Conservation (phyloP, 2,113 vertebrate genomes). For the Thinocorus orbignyianus region DNA sequence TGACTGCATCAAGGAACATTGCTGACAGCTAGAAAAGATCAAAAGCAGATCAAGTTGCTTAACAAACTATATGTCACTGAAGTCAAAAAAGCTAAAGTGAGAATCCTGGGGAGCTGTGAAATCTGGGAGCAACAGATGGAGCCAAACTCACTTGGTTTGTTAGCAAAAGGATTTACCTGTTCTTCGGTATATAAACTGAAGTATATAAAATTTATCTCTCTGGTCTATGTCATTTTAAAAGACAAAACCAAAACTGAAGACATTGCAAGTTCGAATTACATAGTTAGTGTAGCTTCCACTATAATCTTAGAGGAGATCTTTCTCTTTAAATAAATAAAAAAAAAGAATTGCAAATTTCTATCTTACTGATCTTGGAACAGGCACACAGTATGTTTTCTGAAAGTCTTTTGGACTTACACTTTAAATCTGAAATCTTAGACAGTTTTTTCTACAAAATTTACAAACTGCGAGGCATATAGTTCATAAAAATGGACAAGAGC, state of each 20-base stretch:
- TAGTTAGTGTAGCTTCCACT: background rate
- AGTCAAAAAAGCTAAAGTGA: constrained; percentile 44
- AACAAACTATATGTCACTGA: constrained; percentile 56
- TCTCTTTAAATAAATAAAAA: background rate
- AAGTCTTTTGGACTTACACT: background rate
- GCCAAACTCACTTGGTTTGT: constrained; percentile 10
- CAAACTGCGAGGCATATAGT: background rate
- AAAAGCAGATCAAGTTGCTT: constrained; percentile 76
- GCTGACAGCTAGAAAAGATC: constrained; percentile 71
- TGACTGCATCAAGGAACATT: constrained; percentile 47
- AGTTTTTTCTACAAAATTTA: background rate
- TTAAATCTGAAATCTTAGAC: background rate
- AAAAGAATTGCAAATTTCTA: background rate
- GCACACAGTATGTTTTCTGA: background rate
- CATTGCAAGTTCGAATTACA: background rate
- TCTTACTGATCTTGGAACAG: background rate
- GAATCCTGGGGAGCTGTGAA: constrained; percentile 53
- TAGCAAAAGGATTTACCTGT: constrained; percentile 23
- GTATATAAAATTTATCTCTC: background rate
- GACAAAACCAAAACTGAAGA: background rate
- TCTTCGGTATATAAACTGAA: background rate
- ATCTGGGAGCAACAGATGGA: constrained; percentile 48
- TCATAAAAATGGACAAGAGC: background rate
- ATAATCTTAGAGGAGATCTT: background rate
- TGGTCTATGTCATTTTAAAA: background rate